These are phyloP conservation scores for Xestobium rufovillosum DNA, from an alignment of 2,888 invertebrate species.

Conservation along the genomic window DNA sequence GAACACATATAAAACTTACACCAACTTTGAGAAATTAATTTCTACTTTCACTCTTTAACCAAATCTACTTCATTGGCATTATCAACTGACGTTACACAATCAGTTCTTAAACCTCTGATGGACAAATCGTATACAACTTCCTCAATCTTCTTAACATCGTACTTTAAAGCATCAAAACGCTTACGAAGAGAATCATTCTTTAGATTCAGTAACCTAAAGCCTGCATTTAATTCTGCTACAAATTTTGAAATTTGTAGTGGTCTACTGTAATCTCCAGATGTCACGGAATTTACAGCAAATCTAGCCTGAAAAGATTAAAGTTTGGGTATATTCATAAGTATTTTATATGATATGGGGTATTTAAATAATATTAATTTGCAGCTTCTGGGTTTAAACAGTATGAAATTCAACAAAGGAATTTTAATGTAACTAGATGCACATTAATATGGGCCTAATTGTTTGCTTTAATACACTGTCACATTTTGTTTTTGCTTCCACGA, in stretches of 20 bases:
- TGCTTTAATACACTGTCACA: no score
- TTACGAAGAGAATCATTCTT: slow-evolving; percentile 86
- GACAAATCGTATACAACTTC: slow-evolving; percentile 85
- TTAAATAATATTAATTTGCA: slow-evolving; percentile 2
- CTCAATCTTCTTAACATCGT: slow-evolving; percentile 91
- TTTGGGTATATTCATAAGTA: no score
- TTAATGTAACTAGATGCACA: no score
- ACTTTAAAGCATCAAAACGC: slow-evolving; percentile 79
- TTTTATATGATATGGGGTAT: not conserved
- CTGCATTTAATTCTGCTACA: slow-evolving; percentile 79
- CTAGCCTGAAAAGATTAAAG: slow-evolving; percentile 58
- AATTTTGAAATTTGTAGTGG: slow-evolving; percentile 80
- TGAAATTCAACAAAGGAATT: no score
- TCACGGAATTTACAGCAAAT: slow-evolving; percentile 77
- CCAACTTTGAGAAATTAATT: no score
- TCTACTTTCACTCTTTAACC: no score
- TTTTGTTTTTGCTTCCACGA: no score
- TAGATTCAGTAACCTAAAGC: slow-evolving; percentile 80
- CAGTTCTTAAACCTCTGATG: slow-evolving; percentile 62
- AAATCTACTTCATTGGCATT: no score
- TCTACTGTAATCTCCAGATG: slow-evolving; percentile 71
- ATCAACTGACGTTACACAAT: no score
- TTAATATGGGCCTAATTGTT: no score
- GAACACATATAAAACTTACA: no score
- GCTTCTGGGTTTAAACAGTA: no score